phyloP scores from a whole-genome alignment of 2,888 invertebrate species.

The Trachelus iudaicus region DNA sequence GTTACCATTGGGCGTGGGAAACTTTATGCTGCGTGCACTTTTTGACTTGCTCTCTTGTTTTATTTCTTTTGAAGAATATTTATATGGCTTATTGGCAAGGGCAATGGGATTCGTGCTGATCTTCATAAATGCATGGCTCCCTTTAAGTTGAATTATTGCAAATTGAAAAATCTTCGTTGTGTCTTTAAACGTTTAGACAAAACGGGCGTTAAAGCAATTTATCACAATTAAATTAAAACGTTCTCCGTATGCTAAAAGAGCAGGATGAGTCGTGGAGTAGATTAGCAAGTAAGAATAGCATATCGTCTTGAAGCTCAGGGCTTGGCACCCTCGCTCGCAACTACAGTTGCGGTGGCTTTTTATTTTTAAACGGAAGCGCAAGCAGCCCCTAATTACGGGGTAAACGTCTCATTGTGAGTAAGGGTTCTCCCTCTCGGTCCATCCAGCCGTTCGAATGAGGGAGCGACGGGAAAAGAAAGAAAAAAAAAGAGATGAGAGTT shows the following conservation, averaged over 20 bases:
- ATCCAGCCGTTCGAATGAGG: not conserved
- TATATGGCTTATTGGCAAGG: not conserved
- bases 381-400: slow-evolving; percentile 21
- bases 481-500: not conserved
- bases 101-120: not conserved
- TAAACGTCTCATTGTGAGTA: slow-evolving; percentile 12
- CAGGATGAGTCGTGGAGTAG: slow-evolving; percentile 5
- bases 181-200: not conserved
- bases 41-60: not conserved
- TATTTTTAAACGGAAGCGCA: slow-evolving; percentile 16
- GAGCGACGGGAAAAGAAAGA: not conserved
- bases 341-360: slow-evolving; percentile 3
- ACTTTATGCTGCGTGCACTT: too few relatives aligned
- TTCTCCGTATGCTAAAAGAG: slow-evolving; percentile 4
- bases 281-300: slow-evolving; percentile 14
- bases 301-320: slow-evolving; percentile 14
- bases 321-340: not conserved
- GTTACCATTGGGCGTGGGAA: not conserved
- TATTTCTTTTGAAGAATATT: not conserved
- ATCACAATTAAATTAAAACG: slow-evolving; percentile 1
- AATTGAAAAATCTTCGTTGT: not conserved
- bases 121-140: not conserved
- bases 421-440: not conserved
- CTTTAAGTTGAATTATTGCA: slow-evolving; percentile 2
- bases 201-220: not conserved